Base-by-base conservation (phyloP, 2,797 vertebrate genomes). In the Pseudochaenichthys georgianus region DNA sequence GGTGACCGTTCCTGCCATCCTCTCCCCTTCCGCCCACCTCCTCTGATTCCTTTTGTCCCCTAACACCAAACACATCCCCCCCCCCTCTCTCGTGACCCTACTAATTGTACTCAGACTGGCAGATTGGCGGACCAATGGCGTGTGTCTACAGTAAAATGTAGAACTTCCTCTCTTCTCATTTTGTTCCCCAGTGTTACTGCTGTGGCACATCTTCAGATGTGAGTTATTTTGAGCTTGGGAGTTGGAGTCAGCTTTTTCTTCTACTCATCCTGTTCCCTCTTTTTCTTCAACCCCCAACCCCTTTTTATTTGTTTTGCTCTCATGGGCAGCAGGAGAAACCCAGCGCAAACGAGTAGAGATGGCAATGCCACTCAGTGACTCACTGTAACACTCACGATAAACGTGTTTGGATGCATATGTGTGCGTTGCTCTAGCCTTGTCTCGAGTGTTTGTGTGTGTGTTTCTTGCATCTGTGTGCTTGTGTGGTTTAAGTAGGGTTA, bases 1-100 rank as follows among this genome's bases (percentile, higher is more conserved):
- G 91, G 89, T 94, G 94, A 95, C 94, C 94, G 92, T 83, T 80
- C 66, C 81, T 81, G 75, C 85, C 70, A 85, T 79, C 73, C 62
- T 61, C 17, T 53, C 42, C 58, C 50, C 17, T 47, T 23, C 16
- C 45, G 19, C 48, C 58, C 66, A 61, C 80, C 80, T 81, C 77
- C 61, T 82, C 83, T 82, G 69, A 50, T 81, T 81, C 46, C 34
- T 73, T 83, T 78, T 61, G 78, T 67, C 77, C 71, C 77, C 76
- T 15, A 66, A 64, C 76, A 60, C 70, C 61, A 38, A 38, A 38
- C 34, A 38, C 34, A 6, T 7, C 34, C 21, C 70, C 11, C 57
- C n/a, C 31, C 57, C 42, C 53, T 9, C 51, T 55, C 71, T 69
- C 47, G 31, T 77, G 74, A 84, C 85, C 57, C 60, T 12, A 75